phyloP scores from a whole-genome alignment of 1,140 invertebrate genomes.

The Megalonaias nervosa region DNA sequence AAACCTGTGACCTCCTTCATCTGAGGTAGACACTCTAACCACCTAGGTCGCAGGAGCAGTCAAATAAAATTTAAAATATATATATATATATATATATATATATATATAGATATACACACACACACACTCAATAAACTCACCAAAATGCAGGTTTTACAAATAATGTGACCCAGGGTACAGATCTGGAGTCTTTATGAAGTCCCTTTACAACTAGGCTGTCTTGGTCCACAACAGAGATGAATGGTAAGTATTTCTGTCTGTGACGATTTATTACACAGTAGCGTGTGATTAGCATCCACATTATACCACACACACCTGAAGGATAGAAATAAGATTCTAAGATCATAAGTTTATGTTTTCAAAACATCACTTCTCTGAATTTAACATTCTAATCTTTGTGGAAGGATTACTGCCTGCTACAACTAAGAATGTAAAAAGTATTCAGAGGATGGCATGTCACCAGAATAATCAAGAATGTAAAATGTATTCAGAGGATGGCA shows the following conservation, averaged over 20 bases:
- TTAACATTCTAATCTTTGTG: too few relatives aligned
- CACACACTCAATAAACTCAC: conserved; percentile 55
- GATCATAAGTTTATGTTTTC: conserved; percentile 1
- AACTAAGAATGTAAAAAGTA: too few relatives aligned
- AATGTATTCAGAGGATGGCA: too few relatives aligned
- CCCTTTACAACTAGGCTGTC: conserved; percentile 25
- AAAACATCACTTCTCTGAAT: background rate
- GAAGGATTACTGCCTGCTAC: too few relatives aligned
- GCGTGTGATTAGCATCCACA: conserved; percentile 74
- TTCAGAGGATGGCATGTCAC: too few relatives aligned
- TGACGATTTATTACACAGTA: conserved; percentile 70
- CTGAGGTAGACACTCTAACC: too few relatives aligned
- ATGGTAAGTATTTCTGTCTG: conserved; percentile 48
- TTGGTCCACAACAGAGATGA: conserved; percentile 38
- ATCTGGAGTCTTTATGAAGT: conserved; percentile 37
- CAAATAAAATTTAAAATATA: too few relatives aligned
- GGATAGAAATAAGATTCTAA: conserved; percentile 24
- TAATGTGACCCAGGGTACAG: conserved; percentile 75
- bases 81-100: too few relatives aligned
- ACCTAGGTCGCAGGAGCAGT: too few relatives aligned
- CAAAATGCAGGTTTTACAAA: conserved; percentile 77
- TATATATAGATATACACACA: background rate
- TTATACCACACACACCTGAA: conserved; percentile 74
- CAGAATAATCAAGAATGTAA: too few relatives aligned
- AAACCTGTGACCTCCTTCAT: too few relatives aligned